phyloP scores from a whole-genome alignment of 64 coral and sea anemone genomes.

The Pocillopora verrucosa region DNA sequence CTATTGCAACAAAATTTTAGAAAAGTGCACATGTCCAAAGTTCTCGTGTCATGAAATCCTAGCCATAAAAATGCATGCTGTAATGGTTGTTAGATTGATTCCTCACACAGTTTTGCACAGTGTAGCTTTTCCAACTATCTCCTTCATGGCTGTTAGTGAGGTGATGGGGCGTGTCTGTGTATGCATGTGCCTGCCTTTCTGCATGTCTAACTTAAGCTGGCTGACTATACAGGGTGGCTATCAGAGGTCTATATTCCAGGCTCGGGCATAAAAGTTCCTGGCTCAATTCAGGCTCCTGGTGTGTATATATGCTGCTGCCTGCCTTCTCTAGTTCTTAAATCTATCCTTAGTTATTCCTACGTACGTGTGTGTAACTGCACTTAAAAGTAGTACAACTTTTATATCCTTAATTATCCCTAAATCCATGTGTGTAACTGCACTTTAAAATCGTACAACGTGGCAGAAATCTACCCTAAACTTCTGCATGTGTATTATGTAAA shows the following conservation, averaged over 20 bases:
- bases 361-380: slow-evolving; percentile 34
- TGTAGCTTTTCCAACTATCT: slow-evolving; percentile 20
- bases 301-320: slow-evolving; percentile 69
- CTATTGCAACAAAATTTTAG: too few relatives aligned
- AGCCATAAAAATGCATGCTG: neutral
- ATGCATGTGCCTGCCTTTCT: slow-evolving; percentile 6
- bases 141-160: slow-evolving; percentile 34
- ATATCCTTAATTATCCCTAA: neutral
- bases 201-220: slow-evolving; percentile 52
- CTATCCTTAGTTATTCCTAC: slow-evolving; percentile 37
- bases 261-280: slow-evolving; percentile 99
- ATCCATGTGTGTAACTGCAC: neutral
- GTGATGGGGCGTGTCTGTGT: neutral
- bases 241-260: slow-evolving; percentile 96
- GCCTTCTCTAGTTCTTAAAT: slow-evolving; percentile 31
- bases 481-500: neutral
- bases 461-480: neutral
- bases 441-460: neutral
- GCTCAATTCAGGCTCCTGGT: slow-evolving; percentile 98
- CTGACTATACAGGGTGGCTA: slow-evolving; percentile 93
- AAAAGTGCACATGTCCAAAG: neutral
- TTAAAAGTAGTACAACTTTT: neutral
- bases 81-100: slow-evolving; percentile 13
- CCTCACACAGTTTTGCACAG: slow-evolving; percentile 43
- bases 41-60: neutral